phyloP scores from a whole-genome alignment of 1,140 invertebrate genomes.

The Drosophila kepulauana region DNA sequence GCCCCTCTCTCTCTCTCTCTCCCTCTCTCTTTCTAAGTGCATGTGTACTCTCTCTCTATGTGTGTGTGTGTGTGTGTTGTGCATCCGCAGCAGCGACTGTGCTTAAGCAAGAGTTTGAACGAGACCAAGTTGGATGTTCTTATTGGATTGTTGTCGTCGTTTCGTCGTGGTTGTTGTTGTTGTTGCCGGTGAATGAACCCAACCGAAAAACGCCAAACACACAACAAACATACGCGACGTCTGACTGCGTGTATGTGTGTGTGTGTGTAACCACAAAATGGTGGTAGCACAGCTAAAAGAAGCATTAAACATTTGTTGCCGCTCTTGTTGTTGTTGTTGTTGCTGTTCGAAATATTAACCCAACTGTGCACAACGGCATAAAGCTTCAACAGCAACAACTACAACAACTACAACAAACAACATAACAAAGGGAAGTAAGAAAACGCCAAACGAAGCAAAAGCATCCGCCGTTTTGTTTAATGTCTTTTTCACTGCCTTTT shows the following conservation, averaged over 20 bases:
- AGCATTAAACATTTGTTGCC: slow-evolving; percentile 43
- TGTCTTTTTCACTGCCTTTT: slow-evolving; percentile 35
- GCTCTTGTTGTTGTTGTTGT: slow-evolving; percentile 1
- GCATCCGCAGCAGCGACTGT: slow-evolving; percentile 39
- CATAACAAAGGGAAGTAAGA: slow-evolving; percentile 52
- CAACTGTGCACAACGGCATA: slow-evolving; percentile 65
- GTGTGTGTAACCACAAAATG: slow-evolving; percentile 53
- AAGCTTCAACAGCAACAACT: slow-evolving; percentile 41
- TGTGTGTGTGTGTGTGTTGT: slow-evolving; percentile 32
- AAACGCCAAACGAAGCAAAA: slow-evolving; percentile 50
- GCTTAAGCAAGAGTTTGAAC: slow-evolving; percentile 52
- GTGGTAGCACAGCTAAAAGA: slow-evolving; percentile 50
- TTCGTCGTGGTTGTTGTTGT: slow-evolving; percentile 5
- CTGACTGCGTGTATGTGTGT: slow-evolving; percentile 10
- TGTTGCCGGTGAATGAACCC: slow-evolving; percentile 53
- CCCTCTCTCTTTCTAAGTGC: neutral
- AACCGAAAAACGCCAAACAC: slow-evolving; percentile 54
- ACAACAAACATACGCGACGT: slow-evolving; percentile 48
- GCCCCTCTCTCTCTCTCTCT: no score
- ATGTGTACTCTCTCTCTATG: slow-evolving; percentile 2
- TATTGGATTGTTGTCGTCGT: slow-evolving; percentile 40
- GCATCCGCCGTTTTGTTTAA: slow-evolving; percentile 44
- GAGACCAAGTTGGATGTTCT: slow-evolving; percentile 46
- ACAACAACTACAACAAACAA: slow-evolving; percentile 41
- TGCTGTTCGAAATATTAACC: slow-evolving; percentile 63